Evolutionary conservation across 2,797 vertebrate species (phyloP), one percentile per base, ranked within the genome.

Genomic region (Ptychadena robeensis): DNA sequence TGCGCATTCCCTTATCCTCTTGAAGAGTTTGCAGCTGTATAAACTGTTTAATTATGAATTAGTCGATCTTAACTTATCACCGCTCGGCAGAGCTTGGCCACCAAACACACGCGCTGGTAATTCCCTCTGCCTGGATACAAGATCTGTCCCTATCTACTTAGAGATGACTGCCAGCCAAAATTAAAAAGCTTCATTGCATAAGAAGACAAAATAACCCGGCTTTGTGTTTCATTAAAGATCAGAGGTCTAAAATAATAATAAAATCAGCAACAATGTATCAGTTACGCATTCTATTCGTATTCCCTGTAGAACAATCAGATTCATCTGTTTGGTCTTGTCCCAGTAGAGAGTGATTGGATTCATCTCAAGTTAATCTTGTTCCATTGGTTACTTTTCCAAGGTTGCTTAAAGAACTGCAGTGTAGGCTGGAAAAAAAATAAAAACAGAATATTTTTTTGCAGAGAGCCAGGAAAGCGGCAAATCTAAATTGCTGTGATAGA

Each of bases 31-130:
- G 63, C 63, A 74, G 76, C 76, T 68, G 69, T 59, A 84, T 69
- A 73, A 67, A 79, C 70, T 79, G 32, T 84, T 79, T 84, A 73
- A 84, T 84, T 84, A 80, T 80, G 53, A 69, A 80, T 84, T 80
- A 61, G 71, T 73, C 18, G 28, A 69, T 80, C 67, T 68, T 73
- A 75, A 80, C 65, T 68, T 80, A 83, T 83, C 81, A 30, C 77
- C 9, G 71, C 71, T 80, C 66, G 27, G 48, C 81, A 82, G 73
- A 77, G 73, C 82, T 75, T 80, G 77, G 77, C 61, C 64, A 63
- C 64, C 31, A 15, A 64, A 32, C n/a, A 28, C 70, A 66, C 30
- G 30, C 31, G n/a, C 69, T 67, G 75, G 76, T 66, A 83, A 67
- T 73, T 79, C 71, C 69, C 53, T 66, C 76, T 79, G 44, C 70